phyloP scores from a whole-genome alignment of 2,888 invertebrate species.

The Euproctis similis region DNA sequence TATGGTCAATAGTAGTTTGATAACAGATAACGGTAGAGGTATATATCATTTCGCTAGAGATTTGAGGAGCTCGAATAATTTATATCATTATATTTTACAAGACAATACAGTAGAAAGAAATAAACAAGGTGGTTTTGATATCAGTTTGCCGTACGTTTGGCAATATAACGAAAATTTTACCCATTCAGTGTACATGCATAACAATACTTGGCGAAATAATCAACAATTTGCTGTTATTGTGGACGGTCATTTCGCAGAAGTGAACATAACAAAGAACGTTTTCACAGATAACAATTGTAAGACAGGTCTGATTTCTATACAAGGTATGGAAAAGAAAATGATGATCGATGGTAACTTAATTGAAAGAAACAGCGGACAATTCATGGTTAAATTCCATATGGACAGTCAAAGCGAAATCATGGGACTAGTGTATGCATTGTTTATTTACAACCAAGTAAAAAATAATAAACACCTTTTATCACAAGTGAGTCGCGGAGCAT shows the following conservation, averaged over 20 bases:
- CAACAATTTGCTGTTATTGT: constrained; percentile 87
- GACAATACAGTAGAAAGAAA: constrained; percentile 92
- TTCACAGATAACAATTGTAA: constrained; percentile 91
- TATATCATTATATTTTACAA: constrained; percentile 95
- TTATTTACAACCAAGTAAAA: constrained; percentile 85
- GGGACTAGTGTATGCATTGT: constrained; percentile 87
- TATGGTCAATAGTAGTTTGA: constrained; percentile 88
- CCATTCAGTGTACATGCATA: constrained; percentile 90
- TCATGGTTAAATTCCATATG: constrained; percentile 90
- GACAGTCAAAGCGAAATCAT: constrained; percentile 95
- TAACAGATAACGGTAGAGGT: constrained; percentile 91
- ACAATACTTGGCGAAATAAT: constrained; percentile 92
- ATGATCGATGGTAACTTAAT: constrained; percentile 88
- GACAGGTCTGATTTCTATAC: constrained; percentile 84
- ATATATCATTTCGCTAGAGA: constrained; percentile 94
- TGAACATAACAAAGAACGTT: constrained; percentile 89
- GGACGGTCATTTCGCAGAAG: constrained; percentile 94
- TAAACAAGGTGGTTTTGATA: constrained; percentile 88
- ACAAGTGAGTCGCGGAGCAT: constrained; percentile 43
- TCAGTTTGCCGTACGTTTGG: constrained; percentile 95
- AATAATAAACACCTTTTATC: constrained; percentile 75
- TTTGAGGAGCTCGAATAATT: constrained; percentile 95
- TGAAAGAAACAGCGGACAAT: constrained; percentile 85
- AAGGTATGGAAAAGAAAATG: constrained; percentile 98
- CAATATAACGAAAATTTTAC: constrained; percentile 96